Conservation (phyloP, 1,140 invertebrate genomes). For the Branchinecta lynchi region DNA sequence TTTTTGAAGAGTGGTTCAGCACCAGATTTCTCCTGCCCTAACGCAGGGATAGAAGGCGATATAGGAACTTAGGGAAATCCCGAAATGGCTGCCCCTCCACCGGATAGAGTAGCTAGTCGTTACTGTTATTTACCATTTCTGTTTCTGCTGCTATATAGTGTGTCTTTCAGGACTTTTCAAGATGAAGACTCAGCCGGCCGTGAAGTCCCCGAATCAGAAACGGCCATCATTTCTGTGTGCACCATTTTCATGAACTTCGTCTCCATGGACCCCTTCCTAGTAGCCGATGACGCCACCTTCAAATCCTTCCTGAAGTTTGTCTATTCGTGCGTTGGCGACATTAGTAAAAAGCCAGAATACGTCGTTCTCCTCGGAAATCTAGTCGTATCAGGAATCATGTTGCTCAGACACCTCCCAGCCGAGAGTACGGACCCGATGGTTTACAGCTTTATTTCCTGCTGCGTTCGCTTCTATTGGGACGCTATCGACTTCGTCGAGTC, state of each 20-base stretch:
- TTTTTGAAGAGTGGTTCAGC: too few relatives aligned
- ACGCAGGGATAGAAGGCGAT: too few relatives aligned
- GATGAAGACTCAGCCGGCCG: slow-evolving; percentile 1
- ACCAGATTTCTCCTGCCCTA: too few relatives aligned
- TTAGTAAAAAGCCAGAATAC: slow-evolving; percentile 65
- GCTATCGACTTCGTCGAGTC: slow-evolving; percentile 63
- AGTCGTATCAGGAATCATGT: slow-evolving; percentile 58
- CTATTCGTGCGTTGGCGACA: slow-evolving; percentile 64
- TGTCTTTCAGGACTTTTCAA: background rate
- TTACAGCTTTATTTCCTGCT: slow-evolving; percentile 17
- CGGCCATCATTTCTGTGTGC: slow-evolving; percentile 68
- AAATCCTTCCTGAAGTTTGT: slow-evolving; percentile 66
- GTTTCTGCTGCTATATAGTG: too few relatives aligned
- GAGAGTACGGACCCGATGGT: slow-evolving; percentile 31
- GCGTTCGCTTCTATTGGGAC: slow-evolving; percentile 75
- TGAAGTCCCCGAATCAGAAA: slow-evolving; percentile 44
- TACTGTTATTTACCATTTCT: too few relatives aligned
- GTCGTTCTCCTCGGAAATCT: slow-evolving; percentile 68
- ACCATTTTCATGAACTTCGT: slow-evolving; percentile 85
- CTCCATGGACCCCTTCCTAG: slow-evolving; percentile 63
- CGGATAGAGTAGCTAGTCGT: too few relatives aligned
- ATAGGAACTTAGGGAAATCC: too few relatives aligned
- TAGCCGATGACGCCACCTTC: slow-evolving; percentile 57
- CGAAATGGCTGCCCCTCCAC: too few relatives aligned
- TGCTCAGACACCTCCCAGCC: slow-evolving; percentile 64